Evolutionary conservation across 2,113 vertebrate species (phyloP).

Genomic region (Micromys minutus): DNA sequence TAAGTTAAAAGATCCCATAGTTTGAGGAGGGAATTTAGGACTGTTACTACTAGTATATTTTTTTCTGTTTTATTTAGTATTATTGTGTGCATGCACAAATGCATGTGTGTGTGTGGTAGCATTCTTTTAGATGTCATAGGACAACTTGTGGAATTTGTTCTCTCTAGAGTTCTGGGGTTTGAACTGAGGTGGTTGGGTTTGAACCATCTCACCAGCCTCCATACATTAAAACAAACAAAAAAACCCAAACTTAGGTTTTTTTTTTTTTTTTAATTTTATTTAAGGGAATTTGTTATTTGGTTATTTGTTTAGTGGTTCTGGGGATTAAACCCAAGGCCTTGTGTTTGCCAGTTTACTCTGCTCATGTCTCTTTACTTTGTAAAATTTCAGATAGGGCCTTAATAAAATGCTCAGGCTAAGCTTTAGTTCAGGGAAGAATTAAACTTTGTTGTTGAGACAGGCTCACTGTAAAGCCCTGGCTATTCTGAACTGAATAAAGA

Average conservation of each 20-base stretch:
- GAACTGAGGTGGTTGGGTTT: neutral
- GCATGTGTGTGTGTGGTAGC: neutral
- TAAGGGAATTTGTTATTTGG: conserved; percentile 40
- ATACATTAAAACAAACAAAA: neutral
- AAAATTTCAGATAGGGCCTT: neutral
- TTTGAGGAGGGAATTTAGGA: conserved; percentile 8
- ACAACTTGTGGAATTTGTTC: neutral
- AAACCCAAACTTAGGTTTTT: too few relatives aligned
- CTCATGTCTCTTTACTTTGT: neutral
- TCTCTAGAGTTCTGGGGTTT: neutral
- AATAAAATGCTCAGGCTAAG: neutral
- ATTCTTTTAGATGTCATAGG: neutral
- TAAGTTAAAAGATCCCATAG: conserved; percentile 43
- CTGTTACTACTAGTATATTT: conserved; percentile 4
- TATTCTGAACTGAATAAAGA: neutral
- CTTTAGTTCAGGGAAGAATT: neutral
- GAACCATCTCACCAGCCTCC: neutral
- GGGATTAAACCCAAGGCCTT: neutral
- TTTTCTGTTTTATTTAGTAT: neutral
- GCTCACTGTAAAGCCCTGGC: neutral
- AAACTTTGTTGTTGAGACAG: neutral
- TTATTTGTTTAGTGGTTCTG: neutral
- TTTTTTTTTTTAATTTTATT: too few relatives aligned
- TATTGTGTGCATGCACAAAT: neutral
- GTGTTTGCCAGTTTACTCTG: neutral